A percentile compares a stretch with the other conserved stretches of the same genome.
phyloP scores from a whole-genome alignment of 2,113 vertebrate species.

The Erythrocercus mccallii region DNA sequence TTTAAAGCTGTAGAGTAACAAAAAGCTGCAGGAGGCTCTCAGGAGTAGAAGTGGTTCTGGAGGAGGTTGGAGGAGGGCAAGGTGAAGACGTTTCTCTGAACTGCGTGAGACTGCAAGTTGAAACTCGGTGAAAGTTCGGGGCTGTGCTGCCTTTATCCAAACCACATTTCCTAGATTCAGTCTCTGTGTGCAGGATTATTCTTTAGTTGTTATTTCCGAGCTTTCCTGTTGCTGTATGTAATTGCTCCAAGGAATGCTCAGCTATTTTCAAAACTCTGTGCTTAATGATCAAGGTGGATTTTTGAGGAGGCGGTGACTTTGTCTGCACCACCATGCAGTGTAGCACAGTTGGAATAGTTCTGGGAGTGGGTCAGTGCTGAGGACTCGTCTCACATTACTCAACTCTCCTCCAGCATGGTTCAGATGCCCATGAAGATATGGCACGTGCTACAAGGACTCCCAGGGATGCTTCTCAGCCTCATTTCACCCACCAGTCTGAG shows the following conservation, averaged over 20 bases:
- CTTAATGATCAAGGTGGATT: neutral
- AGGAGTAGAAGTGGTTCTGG: neutral
- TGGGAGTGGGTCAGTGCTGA: neutral
- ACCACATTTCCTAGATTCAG: conserved; percentile 5
- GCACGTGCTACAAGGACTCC: accelerated
- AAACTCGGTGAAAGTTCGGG: conserved; percentile 6
- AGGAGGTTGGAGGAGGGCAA: neutral
- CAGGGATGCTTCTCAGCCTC: neutral
- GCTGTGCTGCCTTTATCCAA: conserved; percentile 19
- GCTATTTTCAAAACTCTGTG: neutral
- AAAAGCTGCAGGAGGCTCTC: neutral
- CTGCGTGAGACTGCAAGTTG: neutral
- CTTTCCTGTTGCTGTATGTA: neutral
- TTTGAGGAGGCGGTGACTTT: neutral
- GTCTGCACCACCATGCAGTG: neutral
- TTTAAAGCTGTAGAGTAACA: neutral
- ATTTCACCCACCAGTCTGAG: neutral
- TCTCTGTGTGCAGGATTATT: neutral
- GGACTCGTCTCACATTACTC: neutral
- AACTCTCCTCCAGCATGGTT: neutral
- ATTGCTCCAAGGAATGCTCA: neutral
- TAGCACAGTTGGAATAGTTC: neutral
- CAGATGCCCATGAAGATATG: neutral
- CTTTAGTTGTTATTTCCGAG: neutral
- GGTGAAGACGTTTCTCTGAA: neutral